phyloP scores from a whole-genome alignment of 1,140 invertebrate species.

The Neodiprion virginianus region DNA sequence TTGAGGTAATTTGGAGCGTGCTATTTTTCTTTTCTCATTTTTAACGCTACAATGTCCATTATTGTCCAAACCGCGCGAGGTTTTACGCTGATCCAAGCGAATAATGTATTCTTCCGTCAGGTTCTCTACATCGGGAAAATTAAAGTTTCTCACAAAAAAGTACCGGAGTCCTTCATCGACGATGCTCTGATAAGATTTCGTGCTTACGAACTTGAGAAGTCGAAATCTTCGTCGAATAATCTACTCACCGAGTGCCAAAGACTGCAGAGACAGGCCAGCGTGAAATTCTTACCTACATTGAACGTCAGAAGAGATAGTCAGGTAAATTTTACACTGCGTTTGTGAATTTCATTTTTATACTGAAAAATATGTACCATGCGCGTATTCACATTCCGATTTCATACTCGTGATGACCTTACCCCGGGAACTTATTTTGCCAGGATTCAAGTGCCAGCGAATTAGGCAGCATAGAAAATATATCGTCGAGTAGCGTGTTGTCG shows the following conservation, averaged over 20 bases:
- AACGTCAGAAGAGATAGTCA: conserved; percentile 48
- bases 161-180: conserved; percentile 88
- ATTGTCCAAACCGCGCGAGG: no score
- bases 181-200: conserved; percentile 87
- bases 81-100: not conserved
- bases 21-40: not conserved
- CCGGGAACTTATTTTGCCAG: conserved; percentile 30
- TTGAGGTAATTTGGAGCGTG: conserved; percentile 67
- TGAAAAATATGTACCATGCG: not conserved
- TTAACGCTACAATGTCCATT: not conserved
- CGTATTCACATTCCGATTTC: not conserved
- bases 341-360: not conserved
- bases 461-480: conserved; percentile 51
- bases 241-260: conserved; percentile 51
- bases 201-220: conserved; percentile 77
- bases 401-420: not conserved
- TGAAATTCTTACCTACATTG: conserved; percentile 34
- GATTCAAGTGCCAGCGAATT: conserved; percentile 54
- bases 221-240: conserved; percentile 59
- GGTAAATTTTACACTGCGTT: conserved; percentile 34
- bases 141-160: conserved; percentile 82
- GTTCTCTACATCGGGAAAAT: conserved; percentile 90
- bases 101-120: conserved; percentile 57
- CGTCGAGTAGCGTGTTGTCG: conserved; percentile 35
- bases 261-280: conserved; percentile 44